Percentiles rank a stretch among this genome's conserved stretches.
phyloP scores from a whole-genome alignment of 2,797 vertebrate genomes.

The Stomatorhinus walkeri region DNA sequence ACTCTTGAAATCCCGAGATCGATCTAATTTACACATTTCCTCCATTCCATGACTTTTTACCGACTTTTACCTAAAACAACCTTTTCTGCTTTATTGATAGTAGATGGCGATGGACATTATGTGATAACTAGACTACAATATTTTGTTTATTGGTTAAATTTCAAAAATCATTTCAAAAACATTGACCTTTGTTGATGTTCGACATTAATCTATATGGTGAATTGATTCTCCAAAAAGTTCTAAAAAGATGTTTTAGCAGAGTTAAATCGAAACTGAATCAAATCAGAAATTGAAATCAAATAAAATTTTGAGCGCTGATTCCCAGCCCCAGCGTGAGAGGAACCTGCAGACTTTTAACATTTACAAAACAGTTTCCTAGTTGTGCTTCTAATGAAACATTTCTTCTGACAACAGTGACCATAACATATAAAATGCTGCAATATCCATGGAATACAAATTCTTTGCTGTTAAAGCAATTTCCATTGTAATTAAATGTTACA shows the following conservation, averaged over 20 bases:
- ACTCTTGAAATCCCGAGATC: not conserved
- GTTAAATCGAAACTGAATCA: not conserved
- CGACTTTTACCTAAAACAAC: not conserved
- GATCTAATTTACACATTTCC: not conserved
- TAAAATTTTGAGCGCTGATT: not conserved
- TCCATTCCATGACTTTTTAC: not conserved
- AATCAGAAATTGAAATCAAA: not conserved
- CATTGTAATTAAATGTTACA: not conserved
- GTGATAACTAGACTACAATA: not conserved
- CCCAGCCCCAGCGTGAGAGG: not conserved
- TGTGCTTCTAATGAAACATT: not conserved
- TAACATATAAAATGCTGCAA: not conserved
- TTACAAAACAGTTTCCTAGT: not conserved
- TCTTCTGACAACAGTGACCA: not conserved
- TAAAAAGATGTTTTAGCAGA: not conserved
- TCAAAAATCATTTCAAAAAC: not conserved
- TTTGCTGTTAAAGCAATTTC: not conserved
- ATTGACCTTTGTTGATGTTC: not conserved
- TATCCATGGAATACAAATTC: not conserved
- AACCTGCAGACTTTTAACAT: not conserved
- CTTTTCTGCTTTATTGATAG: not conserved
- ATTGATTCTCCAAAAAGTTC: not conserved
- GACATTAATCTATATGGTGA: not conserved
- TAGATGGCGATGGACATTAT: not conserved
- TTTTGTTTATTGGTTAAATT: not conserved